phyloP scores from a whole-genome alignment of 37 sponge, comb jelly and placozoan species.

The Spongilla lacustris region DNA sequence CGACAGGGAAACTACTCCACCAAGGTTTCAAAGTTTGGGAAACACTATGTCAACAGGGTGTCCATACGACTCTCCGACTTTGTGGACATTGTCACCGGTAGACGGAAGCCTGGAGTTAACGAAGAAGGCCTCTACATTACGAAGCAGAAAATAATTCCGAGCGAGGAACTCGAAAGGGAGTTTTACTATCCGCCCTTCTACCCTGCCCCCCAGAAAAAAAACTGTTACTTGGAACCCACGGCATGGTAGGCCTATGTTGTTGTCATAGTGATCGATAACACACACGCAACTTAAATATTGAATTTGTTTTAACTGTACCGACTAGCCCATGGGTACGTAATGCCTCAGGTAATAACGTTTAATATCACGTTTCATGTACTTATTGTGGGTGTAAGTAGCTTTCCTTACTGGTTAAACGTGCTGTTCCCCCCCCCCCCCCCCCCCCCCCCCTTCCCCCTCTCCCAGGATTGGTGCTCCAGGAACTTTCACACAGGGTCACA shows the following conservation, averaged over 20 bases:
- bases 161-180: conserved; percentile 63
- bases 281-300: no score
- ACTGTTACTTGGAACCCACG: conserved; percentile 80
- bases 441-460: no score
- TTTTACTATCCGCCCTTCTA: conserved; percentile 90
- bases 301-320: no score
- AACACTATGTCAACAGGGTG: conserved; percentile 72
- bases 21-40: conserved; percentile 54
- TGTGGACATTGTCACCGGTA: conserved; percentile 80
- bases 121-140: conserved; percentile 84
- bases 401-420: no score
- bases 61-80: conserved; percentile 68
- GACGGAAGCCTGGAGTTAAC: conserved; percentile 45
- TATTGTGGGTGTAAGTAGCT: no score
- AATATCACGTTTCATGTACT: no score
- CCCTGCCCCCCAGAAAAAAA: conserved; percentile 45
- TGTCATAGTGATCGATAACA: no score
- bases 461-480: conserved; percentile 81
- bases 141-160: conserved; percentile 78
- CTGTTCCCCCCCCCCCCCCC: no score
- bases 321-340: no score
- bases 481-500: conserved; percentile 92
- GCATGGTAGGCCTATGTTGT: conserved; percentile 68
- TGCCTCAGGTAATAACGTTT: no score
- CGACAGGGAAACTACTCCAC: conserved; percentile 80